Conservation (phyloP, 2,113 vertebrate genomes). For the Recurvirostra avosetta region DNA sequence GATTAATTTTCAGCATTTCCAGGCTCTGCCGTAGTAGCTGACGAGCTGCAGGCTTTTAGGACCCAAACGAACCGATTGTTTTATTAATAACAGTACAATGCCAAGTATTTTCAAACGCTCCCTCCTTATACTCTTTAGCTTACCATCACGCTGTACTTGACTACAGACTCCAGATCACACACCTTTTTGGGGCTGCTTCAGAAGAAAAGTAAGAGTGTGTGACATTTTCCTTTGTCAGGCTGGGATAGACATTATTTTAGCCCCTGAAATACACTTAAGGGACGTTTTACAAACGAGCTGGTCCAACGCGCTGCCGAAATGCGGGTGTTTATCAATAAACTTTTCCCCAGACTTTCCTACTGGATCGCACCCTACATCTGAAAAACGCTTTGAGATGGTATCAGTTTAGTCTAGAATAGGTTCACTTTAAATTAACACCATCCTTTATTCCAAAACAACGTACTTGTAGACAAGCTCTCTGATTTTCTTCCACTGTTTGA, state of each 20-base stretch:
- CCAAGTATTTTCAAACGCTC: neutral
- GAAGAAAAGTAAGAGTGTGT: neutral
- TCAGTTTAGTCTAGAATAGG: neutral
- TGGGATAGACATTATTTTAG: neutral
- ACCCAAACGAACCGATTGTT: fast-evolving
- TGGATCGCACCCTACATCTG: neutral
- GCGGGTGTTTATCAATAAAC: neutral
- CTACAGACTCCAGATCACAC: neutral
- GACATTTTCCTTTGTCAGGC: neutral
- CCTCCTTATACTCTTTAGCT: neutral
- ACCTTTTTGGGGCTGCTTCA: neutral
- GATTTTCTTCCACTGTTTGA: neutral
- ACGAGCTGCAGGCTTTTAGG: neutral
- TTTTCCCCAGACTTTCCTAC: neutral
- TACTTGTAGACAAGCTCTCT: neutral
- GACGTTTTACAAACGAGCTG: neutral
- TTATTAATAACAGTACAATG: neutral
- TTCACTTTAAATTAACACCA: neutral
- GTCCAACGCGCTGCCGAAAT: neutral
- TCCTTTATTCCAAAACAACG: neutral
- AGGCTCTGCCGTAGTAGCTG: neutral
- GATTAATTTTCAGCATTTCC: neutral
- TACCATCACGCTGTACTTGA: fast-evolving
- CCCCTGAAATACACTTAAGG: neutral
- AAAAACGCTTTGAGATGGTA: neutral